Base-by-base conservation (phyloP, 1,140 invertebrate species). In the Orussus abietinus region DNA sequence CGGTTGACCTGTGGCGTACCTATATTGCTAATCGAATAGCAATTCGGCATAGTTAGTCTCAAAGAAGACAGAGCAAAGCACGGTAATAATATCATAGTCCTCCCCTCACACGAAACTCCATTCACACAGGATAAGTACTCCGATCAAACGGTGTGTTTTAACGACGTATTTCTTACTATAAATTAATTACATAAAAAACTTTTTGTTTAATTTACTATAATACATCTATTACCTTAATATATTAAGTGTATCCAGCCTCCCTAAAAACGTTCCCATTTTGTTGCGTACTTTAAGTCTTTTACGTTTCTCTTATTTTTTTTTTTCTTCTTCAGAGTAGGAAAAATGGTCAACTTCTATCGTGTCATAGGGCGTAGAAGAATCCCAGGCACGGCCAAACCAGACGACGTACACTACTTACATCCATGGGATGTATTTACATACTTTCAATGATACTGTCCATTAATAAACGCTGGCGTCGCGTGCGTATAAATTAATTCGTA, bases 151-250 rank as follows among this genome's bases (percentile, higher is more conserved):
- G 50, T 49, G 55, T 29, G 15, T 25, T 47, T 43, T 14, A 9
- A 18, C 17, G 5, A 57, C 42, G 49, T 44, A 51, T 47, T 54
- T 50, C 54, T 64, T 65, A 55, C 53, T 53, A 72, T 68, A 70
- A 72, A 68, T 72, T 70, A 72, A 70, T 68, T 66, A 64, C 58
- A 66, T 68, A 60, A 66, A 62, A 69, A 67, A 65, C 66, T 59
- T 61, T 31, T 59, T n/a, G n/a, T 46, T 62, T 64, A 62, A 64
- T 57, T 66, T 64, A 58, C 63, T 72, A 71, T 72, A 62, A 64
- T 70, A 71, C 62, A 69, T 55, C 59, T 65, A 69, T 56, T 55
- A 54, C 62, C 51, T 55, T 51, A n/a, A n/a, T n/a, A n/a, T n/a
- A 57, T 61, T 57, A 54, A 60, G 51, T 64, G 49, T 59, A 65